Conservation (phyloP, 1,140 invertebrate species). For the Zaprionus capensis region DNA sequence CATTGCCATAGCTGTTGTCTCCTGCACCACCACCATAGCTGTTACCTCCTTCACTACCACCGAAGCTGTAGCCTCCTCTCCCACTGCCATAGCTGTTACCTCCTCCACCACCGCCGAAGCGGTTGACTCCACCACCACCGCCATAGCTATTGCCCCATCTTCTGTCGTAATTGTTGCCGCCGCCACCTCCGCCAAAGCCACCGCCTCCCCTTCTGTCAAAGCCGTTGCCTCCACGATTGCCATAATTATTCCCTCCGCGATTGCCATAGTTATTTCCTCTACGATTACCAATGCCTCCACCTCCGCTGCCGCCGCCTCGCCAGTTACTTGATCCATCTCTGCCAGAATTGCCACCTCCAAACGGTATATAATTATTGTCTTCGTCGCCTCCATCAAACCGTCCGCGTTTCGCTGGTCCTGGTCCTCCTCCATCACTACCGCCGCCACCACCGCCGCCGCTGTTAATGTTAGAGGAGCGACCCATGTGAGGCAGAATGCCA, state of each 20-base stretch:
- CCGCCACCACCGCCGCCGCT: not conserved
- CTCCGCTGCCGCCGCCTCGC: slow-evolving; percentile 17
- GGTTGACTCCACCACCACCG: not conserved
- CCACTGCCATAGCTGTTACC: not conserved
- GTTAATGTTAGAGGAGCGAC: slow-evolving; percentile 45
- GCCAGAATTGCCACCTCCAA: slow-evolving; percentile 9
- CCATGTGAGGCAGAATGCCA: slow-evolving; percentile 80
- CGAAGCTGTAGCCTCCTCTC: not conserved
- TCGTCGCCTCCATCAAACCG: slow-evolving; percentile 45
- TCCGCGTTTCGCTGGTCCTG: slow-evolving; percentile 48
- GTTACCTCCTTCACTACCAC: not conserved
- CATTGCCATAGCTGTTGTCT: not conserved
- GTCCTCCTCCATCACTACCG: slow-evolving; percentile 7
- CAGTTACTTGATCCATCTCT: slow-evolving; percentile 16
- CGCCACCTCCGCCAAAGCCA: slow-evolving; percentile 1
- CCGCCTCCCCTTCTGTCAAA: not conserved
- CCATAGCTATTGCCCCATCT: not conserved
- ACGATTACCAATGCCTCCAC: slow-evolving; percentile 18
- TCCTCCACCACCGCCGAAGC: not conserved
- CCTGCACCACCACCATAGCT: not conserved
- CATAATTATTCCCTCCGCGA: not conserved
- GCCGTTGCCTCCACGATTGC: not conserved
- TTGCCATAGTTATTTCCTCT: slow-evolving; percentile 26
- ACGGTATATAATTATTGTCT: slow-evolving; percentile 24
- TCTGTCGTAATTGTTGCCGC: slow-evolving; percentile 1